Evolutionary conservation across 2,888 invertebrate species (phyloP), one percentile per base, ranked within the genome.

Genomic region (Hesperia comma): DNA sequence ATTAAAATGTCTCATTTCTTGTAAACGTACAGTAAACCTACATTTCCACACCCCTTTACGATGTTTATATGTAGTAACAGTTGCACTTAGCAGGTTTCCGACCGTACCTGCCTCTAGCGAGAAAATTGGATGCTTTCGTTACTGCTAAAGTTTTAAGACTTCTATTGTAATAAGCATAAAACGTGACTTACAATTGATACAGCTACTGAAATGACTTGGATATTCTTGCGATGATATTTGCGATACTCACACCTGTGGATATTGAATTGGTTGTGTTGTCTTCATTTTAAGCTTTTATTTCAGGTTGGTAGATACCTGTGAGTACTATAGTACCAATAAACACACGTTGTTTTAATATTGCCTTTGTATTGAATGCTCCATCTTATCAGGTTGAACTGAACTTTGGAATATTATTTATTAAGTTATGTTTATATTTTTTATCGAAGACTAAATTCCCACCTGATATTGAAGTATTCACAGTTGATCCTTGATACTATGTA

Each of bases 41-140:
- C 40, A 4, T 14, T 43, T 58, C 41, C 53, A 21, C 43, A 62
- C 64, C 64, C 58, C 64, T 53, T 64, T 19, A 58, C 58, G 64
- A 58, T 64, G 64, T 64, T 64, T 64, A 64, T 64, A 64, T 64
- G 64, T 53, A 64, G 64, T 64, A 64, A 64, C 64, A 64, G 64
- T 64, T 64, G 64, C 58, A 64, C 64, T 64, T 64, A 64, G 64
- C 64, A 64, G 53, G 64, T 41, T 64, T 64, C 64, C 64, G 64
- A 63, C 57, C 40, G 64, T 53, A 57, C 58, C 43, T 46, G 43
- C 43, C 55, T 64, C 53, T 56, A 64, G 58, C 64, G 66, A 43
- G 66, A 53, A 66, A 66, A 66, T 66, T 66, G 66, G 66, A 66
- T 60, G 58, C 54, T 64, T 66, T 60, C 66, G 66, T 66, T 60